A percentile compares a stretch with the other conserved stretches of the same genome.
These are phyloP conservation scores for Cephalopterus ornatus DNA, from an alignment of 2,113 vertebrate genomes.

Conservation along the genomic window DNA sequence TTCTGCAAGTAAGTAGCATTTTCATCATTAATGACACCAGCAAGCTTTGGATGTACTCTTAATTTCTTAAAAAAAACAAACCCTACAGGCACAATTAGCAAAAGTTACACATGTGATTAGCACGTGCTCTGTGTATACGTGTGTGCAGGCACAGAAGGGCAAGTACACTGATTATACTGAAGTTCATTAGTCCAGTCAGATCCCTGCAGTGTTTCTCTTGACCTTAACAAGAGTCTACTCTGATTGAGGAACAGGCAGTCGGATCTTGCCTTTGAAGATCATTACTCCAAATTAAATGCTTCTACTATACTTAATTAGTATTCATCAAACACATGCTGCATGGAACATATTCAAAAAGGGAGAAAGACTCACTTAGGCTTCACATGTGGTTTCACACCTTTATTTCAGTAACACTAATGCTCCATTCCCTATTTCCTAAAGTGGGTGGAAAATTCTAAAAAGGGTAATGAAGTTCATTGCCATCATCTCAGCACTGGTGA, in stretches of 20 bases:
- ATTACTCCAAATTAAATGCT: background rate
- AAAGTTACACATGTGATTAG: background rate
- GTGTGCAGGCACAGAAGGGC: background rate
- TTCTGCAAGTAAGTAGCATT: background rate
- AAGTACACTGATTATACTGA: background rate
- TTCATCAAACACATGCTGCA: background rate
- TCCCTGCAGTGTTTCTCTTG: background rate
- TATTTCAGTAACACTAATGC: background rate
- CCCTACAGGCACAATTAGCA: background rate
- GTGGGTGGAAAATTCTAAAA: background rate
- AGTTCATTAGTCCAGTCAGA: background rate
- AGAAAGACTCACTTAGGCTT: background rate
- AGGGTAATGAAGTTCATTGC: background rate
- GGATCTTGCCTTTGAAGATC: background rate
- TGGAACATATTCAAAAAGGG: background rate
- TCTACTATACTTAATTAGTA: background rate
- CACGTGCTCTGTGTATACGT: rapidly evolving
- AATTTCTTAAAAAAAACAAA: background rate
- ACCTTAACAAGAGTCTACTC: background rate
- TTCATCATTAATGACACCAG: background rate
- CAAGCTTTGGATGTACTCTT: background rate
- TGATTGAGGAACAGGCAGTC: background rate
- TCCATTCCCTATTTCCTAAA: background rate
- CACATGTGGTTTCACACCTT: background rate
- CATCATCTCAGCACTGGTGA: background rate